These are phyloP conservation scores for Pungitius pungitius DNA, from an alignment of 2,113 vertebrate genomes.

Conservation along the genomic window DNA sequence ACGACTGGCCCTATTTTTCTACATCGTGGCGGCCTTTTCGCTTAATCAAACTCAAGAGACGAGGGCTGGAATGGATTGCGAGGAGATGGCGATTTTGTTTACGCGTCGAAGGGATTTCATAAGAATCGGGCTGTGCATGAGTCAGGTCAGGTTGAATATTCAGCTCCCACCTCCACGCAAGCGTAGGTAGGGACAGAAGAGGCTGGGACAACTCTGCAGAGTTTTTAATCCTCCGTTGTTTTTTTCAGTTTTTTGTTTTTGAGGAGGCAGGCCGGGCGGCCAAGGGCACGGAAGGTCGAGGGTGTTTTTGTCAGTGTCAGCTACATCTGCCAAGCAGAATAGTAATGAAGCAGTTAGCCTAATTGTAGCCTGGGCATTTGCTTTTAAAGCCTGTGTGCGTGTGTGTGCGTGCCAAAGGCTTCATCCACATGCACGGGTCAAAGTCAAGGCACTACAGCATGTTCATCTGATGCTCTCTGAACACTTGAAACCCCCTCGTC, in stretches of 20 bases:
- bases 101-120: slow-evolving; percentile 49
- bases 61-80: slow-evolving; percentile 14
- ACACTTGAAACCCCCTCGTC: not conserved
- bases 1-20: slow-evolving; percentile 1
- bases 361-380: slow-evolving; percentile 45
- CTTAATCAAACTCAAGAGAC: slow-evolving; percentile 10
- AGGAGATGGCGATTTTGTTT: slow-evolving; percentile 40
- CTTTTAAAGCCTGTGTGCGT: slow-evolving; percentile 26
- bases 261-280: slow-evolving; percentile 60
- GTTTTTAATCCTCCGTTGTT: slow-evolving; percentile 30
- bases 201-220: slow-evolving; percentile 45
- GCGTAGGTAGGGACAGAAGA: slow-evolving; percentile 65
- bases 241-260: slow-evolving; percentile 22
- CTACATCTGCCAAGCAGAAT: slow-evolving; percentile 38
- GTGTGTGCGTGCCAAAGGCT: slow-evolving; percentile 23
- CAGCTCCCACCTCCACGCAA: slow-evolving; percentile 58
- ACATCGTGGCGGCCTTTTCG: not conserved
- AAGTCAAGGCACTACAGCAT: not conserved
- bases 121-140: slow-evolving; percentile 49
- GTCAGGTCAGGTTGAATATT: slow-evolving; percentile 62
- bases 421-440: not conserved
- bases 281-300: slow-evolving; percentile 46
- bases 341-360: slow-evolving; percentile 48
- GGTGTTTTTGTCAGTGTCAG: slow-evolving; percentile 44
- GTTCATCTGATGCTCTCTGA: not conserved